Conservation (phyloP, 2,888 invertebrate species). For the Drosophila ezoana region DNA sequence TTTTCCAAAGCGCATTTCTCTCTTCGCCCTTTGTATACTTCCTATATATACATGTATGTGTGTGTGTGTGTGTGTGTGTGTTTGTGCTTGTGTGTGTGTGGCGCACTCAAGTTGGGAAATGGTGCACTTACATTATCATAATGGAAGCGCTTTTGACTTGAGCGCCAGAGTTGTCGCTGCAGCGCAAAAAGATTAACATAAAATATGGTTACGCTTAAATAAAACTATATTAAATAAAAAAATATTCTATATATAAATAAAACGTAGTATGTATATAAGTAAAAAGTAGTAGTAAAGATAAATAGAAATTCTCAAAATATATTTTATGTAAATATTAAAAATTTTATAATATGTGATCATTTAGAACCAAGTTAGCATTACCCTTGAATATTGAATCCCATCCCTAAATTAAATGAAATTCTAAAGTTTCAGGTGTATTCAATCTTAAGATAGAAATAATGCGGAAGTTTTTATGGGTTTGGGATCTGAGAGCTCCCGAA, state of each 20-base stretch:
- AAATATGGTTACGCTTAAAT: not conserved
- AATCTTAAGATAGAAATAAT: too few species aligned
- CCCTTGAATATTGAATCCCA: too few species aligned
- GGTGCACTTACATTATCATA: slow-evolving; percentile 81
- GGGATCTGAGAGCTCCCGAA: too few species aligned
- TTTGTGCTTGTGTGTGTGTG: slow-evolving; percentile 19
- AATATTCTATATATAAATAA: not conserved
- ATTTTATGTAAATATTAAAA: too few species aligned
- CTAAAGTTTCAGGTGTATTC: too few species aligned
- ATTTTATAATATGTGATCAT: too few species aligned
- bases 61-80: slow-evolving; percentile 16
- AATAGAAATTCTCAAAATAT: too few species aligned
- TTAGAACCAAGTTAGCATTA: too few species aligned
- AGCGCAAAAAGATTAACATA: slow-evolving; percentile 6
- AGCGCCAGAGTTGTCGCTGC: slow-evolving; percentile 61
- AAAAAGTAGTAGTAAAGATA: too few species aligned
- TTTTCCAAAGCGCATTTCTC: slow-evolving; percentile 62
- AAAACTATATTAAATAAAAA: not conserved
- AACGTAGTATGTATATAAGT: too few species aligned
- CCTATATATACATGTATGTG: not conserved
- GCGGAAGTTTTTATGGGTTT: too few species aligned
- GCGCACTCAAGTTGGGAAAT: slow-evolving; percentile 73
- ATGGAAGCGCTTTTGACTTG: slow-evolving; percentile 77
- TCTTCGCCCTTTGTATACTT: slow-evolving; percentile 4
- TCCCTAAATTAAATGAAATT: too few species aligned